Conservation (phyloP, 2,888 invertebrate species). For the Argyra leucocephala region DNA sequence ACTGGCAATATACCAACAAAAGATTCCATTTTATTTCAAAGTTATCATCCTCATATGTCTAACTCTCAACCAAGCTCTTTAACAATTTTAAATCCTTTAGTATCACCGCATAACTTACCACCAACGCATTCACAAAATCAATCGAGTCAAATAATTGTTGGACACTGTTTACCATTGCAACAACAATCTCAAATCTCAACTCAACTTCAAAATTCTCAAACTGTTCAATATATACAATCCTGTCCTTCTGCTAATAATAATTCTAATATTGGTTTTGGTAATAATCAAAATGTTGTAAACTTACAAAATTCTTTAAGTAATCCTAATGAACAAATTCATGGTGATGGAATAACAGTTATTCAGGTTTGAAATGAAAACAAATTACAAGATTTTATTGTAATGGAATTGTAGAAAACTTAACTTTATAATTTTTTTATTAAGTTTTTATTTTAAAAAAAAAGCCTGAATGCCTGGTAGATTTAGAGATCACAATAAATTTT, state of each 20-base stretch:
- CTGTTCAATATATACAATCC: slow-evolving; percentile 18
- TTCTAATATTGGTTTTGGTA: slow-evolving; percentile 8
- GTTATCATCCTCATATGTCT: slow-evolving; percentile 20
- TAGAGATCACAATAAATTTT: too few species aligned
- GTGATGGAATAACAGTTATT: slow-evolving; percentile 1
- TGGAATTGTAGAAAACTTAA: not conserved
- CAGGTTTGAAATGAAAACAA: slow-evolving; percentile 3
- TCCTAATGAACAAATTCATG: slow-evolving; percentile 3
- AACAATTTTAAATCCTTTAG: slow-evolving; percentile 15
- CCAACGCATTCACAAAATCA: slow-evolving; percentile 18
- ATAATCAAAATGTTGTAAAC: not conserved
- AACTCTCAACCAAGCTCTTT: slow-evolving; percentile 23
- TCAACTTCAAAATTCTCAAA: not conserved
- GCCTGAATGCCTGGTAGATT: not conserved
- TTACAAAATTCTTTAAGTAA: not conserved
- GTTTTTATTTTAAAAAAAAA: not conserved
- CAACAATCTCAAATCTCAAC: slow-evolving; percentile 7
- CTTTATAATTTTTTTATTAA: not conserved
- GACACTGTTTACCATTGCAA: slow-evolving; percentile 13
- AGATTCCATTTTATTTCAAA: slow-evolving; percentile 19
- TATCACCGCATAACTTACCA: slow-evolving; percentile 11
- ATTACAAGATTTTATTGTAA: not conserved
- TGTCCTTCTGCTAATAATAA: slow-evolving; percentile 20
- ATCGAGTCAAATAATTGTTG: slow-evolving; percentile 10
- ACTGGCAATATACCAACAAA: slow-evolving; percentile 17